Base-by-base conservation (phyloP, 2,888 invertebrate species). In the Microctonus aethiopoides region DNA sequence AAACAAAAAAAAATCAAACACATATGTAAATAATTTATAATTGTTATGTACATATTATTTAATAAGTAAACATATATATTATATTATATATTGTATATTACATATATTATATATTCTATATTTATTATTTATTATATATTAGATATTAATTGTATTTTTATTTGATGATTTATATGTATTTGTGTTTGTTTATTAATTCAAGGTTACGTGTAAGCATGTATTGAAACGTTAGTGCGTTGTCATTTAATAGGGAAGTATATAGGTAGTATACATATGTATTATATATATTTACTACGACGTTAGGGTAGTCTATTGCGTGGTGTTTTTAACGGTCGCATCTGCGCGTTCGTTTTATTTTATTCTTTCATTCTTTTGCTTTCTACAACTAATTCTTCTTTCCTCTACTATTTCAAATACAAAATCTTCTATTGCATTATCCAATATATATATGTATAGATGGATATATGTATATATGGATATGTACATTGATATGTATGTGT, bases 291-390 rank as follows among this genome's bases (percentile, higher is more conserved):
- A 46, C 46, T 46, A 46, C 46, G 46, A 46, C 46, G 46, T 46
- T 46, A 46, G 46, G 46, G 46, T 46, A 46, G 46, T 46, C 46
- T 46, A 46, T 7, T 46, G 46, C 46, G 46, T 46, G 46, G 46
- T 46, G 46, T n/a, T 46, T 46, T 46, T 46, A 46, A 46, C 46
- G 46, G 46, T 46, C 9, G 46, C 46, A 46, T 46, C 46, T 46
- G 46, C 46, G 46, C 46, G 16, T 16, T 46, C 39, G n/a, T 13
- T 39, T 16, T 7, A n/a, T n/a, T 46, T 16, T 36, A 5, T 10
- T 5, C 9, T 36, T 10, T 10, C 36, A 16, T 46, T 16, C 16
- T 16, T 5, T 16, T 46, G n/a, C n/a, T 16, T 46, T n/a, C 16
- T 46, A 46, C 16, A 46, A 46, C 16, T 16, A 46, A 16, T 46